Evolutionary conservation across 2,113 vertebrate species (phyloP), one percentile per base, ranked within the genome.

Genomic region (Solea solea): DNA sequence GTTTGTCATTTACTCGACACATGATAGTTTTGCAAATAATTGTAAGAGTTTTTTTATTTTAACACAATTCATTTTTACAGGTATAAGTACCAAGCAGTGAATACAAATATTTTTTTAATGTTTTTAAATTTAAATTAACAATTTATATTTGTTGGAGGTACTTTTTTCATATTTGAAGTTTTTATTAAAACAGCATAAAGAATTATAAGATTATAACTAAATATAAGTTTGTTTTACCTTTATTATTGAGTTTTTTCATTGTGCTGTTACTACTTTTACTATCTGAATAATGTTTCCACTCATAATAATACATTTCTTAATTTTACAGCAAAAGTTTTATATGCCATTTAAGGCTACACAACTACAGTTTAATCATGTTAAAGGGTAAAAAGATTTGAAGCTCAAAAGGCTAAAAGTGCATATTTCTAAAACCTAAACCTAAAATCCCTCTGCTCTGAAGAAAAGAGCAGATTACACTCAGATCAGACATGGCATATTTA

Each of bases 391-490:
- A 40, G 48, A 27, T 39, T 12, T 28, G 53, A 27, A 0, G 2
- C 54, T 64, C 1, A 0, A 0, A 0, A 15, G 9, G 27, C 64
- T 72, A 41, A 67, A 81, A 82, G 53, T 56, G 61, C 44, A 67
- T 76, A 70, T 70, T 4, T 44, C 41, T 74, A 10, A 80, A 84
- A 83, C 21, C 21, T 21, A 86, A 86, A 51, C 71, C 68, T 77
- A 74, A 80, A 84, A 60, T 65, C 65, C 72, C 55, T 50, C 5
- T 0, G 5, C 48, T 65, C 39, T 62, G 54, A 74, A 63, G 69
- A 70, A 56, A 77, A 80, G 54, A 65, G 55, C 66, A 78, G 80
- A 82, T 89, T 21, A 69, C 89, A 78, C 80, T 76, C 42, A 25
- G 59, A 86, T 71, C 66, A 80, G 72, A 77, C 71, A 50, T 63